These are phyloP conservation scores for Montipora efflorescens DNA, from an alignment of 64 coral and sea anemone species.

Conservation along the genomic window DNA sequence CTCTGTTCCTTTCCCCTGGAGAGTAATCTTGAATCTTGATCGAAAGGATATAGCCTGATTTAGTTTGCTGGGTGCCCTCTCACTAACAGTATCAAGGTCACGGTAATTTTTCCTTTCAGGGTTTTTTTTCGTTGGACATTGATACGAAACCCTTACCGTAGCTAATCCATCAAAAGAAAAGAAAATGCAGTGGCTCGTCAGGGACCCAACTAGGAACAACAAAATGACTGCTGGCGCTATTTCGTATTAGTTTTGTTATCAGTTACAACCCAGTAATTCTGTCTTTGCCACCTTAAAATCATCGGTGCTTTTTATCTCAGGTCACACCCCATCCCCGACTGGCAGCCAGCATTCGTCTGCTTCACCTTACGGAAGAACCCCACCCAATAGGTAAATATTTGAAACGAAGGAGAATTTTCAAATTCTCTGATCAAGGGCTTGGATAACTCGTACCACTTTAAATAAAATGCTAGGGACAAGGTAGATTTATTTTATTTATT, in stretches of 20 bases:
- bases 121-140: too few species aligned
- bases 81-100: too few species aligned
- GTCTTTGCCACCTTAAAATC: neutral
- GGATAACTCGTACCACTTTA: neutral
- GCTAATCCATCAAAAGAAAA: too few species aligned
- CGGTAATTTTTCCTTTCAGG: too few species aligned
- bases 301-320: neutral
- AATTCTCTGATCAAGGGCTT: neutral
- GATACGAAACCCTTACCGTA: too few species aligned
- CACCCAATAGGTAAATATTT: conserved; percentile 37
- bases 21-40: too few species aligned
- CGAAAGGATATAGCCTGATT: too few species aligned
- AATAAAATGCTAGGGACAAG: neutral
- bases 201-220: too few species aligned
- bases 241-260: neutral
- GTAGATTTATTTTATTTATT: neutral
- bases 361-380: conserved; percentile 36
- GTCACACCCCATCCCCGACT: conserved; percentile 40
- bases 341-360: conserved; percentile 10
- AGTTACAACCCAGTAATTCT: neutral
- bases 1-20: too few species aligned
- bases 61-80: too few species aligned
- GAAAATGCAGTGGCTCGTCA: too few species aligned
- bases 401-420: neutral
- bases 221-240: too few species aligned